Evolutionary conservation across 92 coral and sea anemone species (phyloP).

Genomic region (Epizoanthus scotinus): DNA sequence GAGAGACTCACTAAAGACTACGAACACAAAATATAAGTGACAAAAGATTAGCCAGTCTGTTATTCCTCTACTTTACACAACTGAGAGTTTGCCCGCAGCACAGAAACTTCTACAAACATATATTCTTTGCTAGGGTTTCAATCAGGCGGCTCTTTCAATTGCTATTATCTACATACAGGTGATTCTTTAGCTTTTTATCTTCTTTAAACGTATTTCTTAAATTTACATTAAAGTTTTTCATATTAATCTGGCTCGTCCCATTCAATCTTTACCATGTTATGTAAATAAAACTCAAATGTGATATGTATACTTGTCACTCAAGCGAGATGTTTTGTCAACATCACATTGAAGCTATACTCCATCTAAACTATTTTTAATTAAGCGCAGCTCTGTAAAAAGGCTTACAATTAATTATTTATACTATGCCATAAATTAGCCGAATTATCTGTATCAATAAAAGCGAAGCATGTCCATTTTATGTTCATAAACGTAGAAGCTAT

Average conservation of each 20-base stretch:
- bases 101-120: not conserved
- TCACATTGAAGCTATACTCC: not conserved
- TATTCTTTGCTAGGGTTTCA: not conserved
- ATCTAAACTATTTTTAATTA: not conserved
- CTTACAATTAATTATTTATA: conserved; percentile 25
- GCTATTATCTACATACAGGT: conserved; percentile 7
- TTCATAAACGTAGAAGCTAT: not conserved
- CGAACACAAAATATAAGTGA: not conserved
- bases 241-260: not conserved
- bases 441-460: conserved; percentile 19
- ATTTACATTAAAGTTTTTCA: not conserved
- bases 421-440: conserved; percentile 1
- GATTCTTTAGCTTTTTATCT: not conserved
- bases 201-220: not conserved
- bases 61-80: not conserved
- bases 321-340: conserved; percentile 14
- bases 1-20: not conserved
- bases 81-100: conserved; percentile 3
- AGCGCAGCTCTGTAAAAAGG: not conserved
- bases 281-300: not conserved
- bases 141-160: not conserved
- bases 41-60: not conserved
- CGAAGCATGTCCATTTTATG: not conserved
- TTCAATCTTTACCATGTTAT: conserved; percentile 11
- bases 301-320: conserved; percentile 2